Percentiles rank a stretch among this genome's conserved stretches.
These are phyloP conservation scores for Deilephila elpenor DNA, from an alignment of 2,888 invertebrate species.

Conservation along the genomic window DNA sequence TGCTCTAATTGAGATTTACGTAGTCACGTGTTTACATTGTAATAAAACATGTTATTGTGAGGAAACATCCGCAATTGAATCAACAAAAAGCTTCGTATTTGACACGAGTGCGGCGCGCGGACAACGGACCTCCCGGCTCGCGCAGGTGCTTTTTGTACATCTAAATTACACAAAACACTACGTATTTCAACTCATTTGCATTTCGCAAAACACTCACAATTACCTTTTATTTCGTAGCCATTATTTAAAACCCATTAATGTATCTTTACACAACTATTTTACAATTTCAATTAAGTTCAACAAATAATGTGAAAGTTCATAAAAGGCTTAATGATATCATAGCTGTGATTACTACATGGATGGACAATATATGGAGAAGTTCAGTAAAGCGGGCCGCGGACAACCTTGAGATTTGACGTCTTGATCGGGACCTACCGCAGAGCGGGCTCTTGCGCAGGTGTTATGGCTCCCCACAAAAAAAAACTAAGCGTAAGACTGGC, in stretches of 20 bases:
- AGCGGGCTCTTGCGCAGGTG: conserved; percentile 78
- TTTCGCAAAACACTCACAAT: conserved; percentile 27
- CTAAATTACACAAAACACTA: conserved; percentile 43
- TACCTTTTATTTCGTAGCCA: conserved; percentile 1
- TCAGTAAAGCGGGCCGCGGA: conserved; percentile 62
- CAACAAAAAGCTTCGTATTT: conserved; percentile 48
- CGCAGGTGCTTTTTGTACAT: conserved; percentile 47
- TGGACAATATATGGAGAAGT: conserved; percentile 71
- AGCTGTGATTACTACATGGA: conserved; percentile 62
- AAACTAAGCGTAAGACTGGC: conserved; percentile 76
- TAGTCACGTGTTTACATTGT: conserved; percentile 5
- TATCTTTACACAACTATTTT: neutral
- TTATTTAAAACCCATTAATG: neutral
- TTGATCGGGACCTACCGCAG: conserved; percentile 84
- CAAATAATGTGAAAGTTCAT: neutral
- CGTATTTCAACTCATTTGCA: conserved; percentile 39
- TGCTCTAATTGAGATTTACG: conserved; percentile 28
- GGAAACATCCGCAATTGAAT: conserved; percentile 43
- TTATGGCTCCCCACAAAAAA: conserved; percentile 71
- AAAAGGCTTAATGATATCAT: conserved; percentile 56
- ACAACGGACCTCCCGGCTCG: conserved; percentile 53
- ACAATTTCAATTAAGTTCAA: neutral
- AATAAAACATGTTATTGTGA: conserved; percentile 29
- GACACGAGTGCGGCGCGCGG: conserved; percentile 31
- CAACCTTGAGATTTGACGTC: conserved; percentile 84